phyloP scores from a whole-genome alignment of 2,797 vertebrate species.

The Crenichthys baileyi region DNA sequence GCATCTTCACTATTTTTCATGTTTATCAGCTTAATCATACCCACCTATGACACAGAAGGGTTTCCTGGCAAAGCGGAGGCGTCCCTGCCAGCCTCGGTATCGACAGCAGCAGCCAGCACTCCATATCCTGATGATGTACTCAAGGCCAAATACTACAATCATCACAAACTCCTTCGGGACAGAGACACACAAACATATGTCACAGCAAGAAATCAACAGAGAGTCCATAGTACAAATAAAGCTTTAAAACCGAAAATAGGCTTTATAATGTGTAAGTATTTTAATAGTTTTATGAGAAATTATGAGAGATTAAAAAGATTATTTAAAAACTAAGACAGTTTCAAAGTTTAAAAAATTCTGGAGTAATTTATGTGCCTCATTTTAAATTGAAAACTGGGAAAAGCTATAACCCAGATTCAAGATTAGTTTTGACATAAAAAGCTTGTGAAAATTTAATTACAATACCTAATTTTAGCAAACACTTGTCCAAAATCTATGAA shows the following conservation, averaged over 20 bases:
- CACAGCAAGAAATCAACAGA: neutral
- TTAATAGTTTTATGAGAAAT: neutral
- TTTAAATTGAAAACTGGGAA: neutral
- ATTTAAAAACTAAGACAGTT: too few species aligned
- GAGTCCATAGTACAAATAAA: neutral
- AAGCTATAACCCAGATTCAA: neutral
- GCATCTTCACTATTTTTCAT: neutral
- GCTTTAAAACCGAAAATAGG: neutral
- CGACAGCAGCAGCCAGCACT: constrained; percentile 98
- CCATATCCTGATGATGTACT: constrained; percentile 99
- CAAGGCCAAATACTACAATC: constrained; percentile 99
- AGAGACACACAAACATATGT: constrained; percentile 22
- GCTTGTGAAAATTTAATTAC: too few species aligned
- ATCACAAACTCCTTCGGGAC: constrained; percentile 94
- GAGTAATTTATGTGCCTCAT: neutral
- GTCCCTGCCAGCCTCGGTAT: constrained; percentile 98
- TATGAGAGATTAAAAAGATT: too few species aligned
- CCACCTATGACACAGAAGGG: constrained; percentile 99
- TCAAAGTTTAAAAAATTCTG: neutral
- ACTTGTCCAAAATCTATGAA: too few species aligned
- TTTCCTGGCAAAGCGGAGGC: constrained; percentile 94
- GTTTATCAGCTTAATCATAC: constrained; percentile 2
- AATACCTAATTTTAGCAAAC: too few species aligned
- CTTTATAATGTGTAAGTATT: neutral
- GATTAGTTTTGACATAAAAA: too few species aligned